Evolutionary conservation across 2,113 vertebrate species (phyloP), one percentile per base, ranked within the genome.

Genomic region (Labeo rohita): DNA sequence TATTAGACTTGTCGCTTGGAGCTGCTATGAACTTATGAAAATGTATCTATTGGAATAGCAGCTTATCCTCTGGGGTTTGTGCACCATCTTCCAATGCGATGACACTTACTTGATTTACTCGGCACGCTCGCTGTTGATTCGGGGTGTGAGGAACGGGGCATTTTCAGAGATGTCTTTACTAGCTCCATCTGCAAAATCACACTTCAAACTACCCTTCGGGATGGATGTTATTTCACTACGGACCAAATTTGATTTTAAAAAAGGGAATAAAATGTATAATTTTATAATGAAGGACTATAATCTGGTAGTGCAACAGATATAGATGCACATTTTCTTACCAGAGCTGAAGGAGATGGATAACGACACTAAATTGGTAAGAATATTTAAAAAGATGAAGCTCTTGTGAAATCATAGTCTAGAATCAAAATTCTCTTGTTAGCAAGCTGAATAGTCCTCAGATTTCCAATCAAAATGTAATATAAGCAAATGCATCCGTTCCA

Each of bases 1-100:
- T 87, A 89, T 87, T 89, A 89, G 83, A 89, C 66, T 66, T 84
- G 88, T 87, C 86, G 86, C 86, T 89, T 16, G 56, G 56, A 89
- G 88, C 59, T 85, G 86, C 85, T 83, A 78, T 78, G 86, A 54
- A 84, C 61, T 89, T 87, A 86, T 79, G 75, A 89, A 87, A 85
- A 87, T 70, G 80, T 85, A 85, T 85, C 59, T 85, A 50, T 86
- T 83, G 23, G 56, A 85, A 80, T 45, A 68, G 52, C 73, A 52
- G 70, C 77, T 75, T 68, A 65, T 54, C 59, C 74, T 83, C 36
- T 72, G 70, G 84, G 73, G 65, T 86, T 83, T 75, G 39, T 43
- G 56, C 59, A 45, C 47, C 84, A 73, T 83, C 68, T 74, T 87
- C 78, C 34, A 47, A 76, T 78, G 45, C 61, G 13, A 34, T n/a